Conservation (phyloP, 1,140 invertebrate genomes). For the Trypoxylus dichotomus region DNA sequence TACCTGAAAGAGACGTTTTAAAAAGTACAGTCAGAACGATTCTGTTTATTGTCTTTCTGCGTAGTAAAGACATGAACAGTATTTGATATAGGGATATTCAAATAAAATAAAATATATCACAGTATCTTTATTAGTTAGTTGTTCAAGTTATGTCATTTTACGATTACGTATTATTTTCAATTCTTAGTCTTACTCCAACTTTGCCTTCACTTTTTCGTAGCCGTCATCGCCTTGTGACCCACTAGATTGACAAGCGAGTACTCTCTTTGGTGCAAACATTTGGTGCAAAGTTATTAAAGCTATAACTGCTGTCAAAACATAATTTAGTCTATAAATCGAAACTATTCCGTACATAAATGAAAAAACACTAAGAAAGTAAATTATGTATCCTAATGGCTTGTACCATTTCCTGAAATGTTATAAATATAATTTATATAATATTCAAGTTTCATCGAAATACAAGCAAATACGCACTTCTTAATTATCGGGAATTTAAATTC, state of each 20-base stretch:
- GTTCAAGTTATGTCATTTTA: not conserved
- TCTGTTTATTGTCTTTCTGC: too few species aligned
- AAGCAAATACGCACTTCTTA: slow-evolving; percentile 53
- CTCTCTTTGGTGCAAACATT: slow-evolving; percentile 45
- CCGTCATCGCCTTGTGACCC: not conserved
- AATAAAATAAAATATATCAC: not conserved
- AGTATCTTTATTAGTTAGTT: not conserved
- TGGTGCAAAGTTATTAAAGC: slow-evolving; percentile 60
- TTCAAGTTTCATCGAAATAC: not conserved
- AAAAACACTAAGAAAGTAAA: slow-evolving; percentile 57
- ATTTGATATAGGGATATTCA: not conserved
- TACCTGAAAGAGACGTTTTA: too few species aligned
- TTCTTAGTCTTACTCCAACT: slow-evolving; percentile 32
- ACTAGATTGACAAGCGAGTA: not conserved
- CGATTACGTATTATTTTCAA: not conserved
- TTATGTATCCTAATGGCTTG: slow-evolving; percentile 53
- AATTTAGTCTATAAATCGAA: slow-evolving; percentile 61
- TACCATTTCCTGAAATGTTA: slow-evolving; percentile 56
- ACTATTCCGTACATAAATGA: slow-evolving; percentile 59
- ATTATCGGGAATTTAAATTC: slow-evolving; percentile 57
- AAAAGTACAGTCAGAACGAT: too few species aligned
- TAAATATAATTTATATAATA: slow-evolving; percentile 32
- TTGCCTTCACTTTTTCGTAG: slow-evolving; percentile 33
- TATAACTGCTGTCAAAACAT: slow-evolving; percentile 58
- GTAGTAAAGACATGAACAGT: too few species aligned